Conservation (phyloP, 2,113 vertebrate genomes). For the Hemibagrus wyckioides region DNA sequence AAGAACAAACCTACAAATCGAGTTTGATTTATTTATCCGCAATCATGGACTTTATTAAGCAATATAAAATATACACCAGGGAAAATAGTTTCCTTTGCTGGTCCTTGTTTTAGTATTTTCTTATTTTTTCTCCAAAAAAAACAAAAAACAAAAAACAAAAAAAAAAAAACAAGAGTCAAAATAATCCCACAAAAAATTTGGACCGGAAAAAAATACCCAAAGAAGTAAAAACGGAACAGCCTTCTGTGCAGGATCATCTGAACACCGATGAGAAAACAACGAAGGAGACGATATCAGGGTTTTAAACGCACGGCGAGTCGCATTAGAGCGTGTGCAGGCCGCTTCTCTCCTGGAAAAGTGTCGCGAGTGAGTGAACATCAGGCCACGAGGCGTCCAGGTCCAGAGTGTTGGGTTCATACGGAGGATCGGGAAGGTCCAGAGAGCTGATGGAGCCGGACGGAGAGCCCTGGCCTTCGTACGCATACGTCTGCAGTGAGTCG, state of each 20-base stretch:
- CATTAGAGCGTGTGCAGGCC: conserved; percentile 53
- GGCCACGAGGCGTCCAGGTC: conserved; percentile 93
- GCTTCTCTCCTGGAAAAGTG: conserved; percentile 76
- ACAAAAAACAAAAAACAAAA: conserved; percentile 61
- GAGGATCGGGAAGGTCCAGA: conserved; percentile 83
- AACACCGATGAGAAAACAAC: conserved; percentile 7
- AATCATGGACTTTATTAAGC: conserved; percentile 82
- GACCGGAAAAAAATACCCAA: conserved; percentile 67
- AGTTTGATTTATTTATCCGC: conserved; percentile 60
- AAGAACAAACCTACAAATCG: not conserved
- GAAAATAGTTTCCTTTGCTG: conserved; percentile 75
- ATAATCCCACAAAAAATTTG: conserved; percentile 77
- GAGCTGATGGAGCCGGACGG: conserved; percentile 92
- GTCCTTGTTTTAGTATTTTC: conserved; percentile 61
- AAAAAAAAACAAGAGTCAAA: conserved; percentile 70
- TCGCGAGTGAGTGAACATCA: conserved; percentile 80
- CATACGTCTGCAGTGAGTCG: conserved; percentile 96
- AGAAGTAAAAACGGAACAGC: conserved; percentile 22
- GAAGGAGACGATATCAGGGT: conserved; percentile 8
- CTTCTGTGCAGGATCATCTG: conserved; percentile 16
- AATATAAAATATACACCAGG: conserved; percentile 88
- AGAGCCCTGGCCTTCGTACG: conserved; percentile 92
- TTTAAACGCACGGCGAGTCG: conserved; percentile 40
- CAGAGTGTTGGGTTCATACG: conserved; percentile 85
- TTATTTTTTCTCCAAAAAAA: conserved; percentile 66